These are phyloP conservation scores for Notothenia coriiceps DNA, from an alignment of 2,113 vertebrate species.

Conservation along the genomic window DNA sequence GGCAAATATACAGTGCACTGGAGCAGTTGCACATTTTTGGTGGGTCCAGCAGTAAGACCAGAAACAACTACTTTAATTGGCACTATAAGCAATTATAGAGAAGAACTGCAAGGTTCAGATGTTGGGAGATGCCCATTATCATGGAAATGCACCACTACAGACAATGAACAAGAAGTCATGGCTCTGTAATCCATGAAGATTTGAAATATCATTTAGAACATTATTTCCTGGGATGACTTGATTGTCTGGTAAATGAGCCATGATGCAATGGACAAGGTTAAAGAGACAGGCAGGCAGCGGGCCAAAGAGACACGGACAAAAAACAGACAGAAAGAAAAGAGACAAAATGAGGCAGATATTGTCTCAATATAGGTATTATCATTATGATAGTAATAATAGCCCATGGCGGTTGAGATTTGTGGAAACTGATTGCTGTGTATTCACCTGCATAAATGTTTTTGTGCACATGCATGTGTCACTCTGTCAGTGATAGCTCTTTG, in stretches of 20 bases:
- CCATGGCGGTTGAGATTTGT: constrained; percentile 7
- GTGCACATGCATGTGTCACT: neutral
- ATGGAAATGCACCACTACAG: neutral
- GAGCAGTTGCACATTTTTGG: constrained; percentile 21
- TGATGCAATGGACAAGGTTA: constrained; percentile 2
- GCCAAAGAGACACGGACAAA: neutral
- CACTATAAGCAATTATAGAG: neutral
- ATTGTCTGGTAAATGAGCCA: constrained; percentile 61
- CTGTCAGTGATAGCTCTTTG: constrained; percentile 9
- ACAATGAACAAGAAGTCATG: neutral
- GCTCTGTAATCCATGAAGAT: constrained; percentile 13
- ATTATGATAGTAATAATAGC: neutral
- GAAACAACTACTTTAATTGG: neutral
- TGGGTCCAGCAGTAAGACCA: constrained; percentile 26
- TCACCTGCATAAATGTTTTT: constrained; percentile 7
- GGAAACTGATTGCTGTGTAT: constrained; percentile 10
- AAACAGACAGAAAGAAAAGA: neutral
- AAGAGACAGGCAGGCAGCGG: neutral
- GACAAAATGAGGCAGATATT: neutral
- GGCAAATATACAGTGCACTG: constrained; percentile 53
- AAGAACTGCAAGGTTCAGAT: neutral
- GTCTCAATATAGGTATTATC: neutral
- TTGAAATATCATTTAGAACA: constrained; percentile 21
- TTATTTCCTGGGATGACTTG: constrained; percentile 29
- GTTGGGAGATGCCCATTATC: neutral